Evolutionary conservation across 2,797 vertebrate species (phyloP).

Genomic region (Syngnathus acus): DNA sequence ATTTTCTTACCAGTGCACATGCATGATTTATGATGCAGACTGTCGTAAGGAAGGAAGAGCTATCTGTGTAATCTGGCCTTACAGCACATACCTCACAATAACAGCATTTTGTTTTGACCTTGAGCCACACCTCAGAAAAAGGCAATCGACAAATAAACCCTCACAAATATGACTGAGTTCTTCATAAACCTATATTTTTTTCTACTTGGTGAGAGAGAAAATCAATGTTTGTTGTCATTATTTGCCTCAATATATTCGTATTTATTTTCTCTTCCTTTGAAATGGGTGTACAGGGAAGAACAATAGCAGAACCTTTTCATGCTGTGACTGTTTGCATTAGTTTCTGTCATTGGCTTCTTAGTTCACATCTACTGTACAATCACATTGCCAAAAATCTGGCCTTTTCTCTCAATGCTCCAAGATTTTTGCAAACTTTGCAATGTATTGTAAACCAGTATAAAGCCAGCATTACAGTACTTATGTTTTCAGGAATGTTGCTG

Average conservation of each 20-base stretch:
- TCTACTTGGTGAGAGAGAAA: conserved; percentile 15
- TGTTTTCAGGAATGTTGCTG: too few species aligned
- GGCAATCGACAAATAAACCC: conserved; percentile 9
- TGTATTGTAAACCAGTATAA: too few species aligned
- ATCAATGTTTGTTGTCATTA: conserved; percentile 13
- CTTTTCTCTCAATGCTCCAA: background rate
- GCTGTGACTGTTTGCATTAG: background rate
- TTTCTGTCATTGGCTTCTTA: background rate
- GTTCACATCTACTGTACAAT: background rate
- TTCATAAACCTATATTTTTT: conserved; percentile 24
- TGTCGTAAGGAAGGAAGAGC: conserved; percentile 17
- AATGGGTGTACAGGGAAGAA: conserved; percentile 5
- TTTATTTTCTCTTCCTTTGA: conserved; percentile 18
- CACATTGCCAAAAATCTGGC: too few species aligned
- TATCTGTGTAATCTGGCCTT: conserved; percentile 36
- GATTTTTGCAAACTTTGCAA: conserved; percentile 14
- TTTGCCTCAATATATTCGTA: conserved; percentile 25
- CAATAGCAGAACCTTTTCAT: conserved; percentile 5
- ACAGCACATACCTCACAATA: conserved; percentile 23
- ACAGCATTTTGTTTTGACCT: conserved; percentile 35
- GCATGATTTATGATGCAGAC: conserved; percentile 50
- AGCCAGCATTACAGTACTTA: too few species aligned
- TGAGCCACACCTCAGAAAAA: conserved; percentile 20
- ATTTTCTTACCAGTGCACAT: conserved; percentile 31
- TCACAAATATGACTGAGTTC: conserved; percentile 17